Evolutionary conservation across 2,797 vertebrate species (phyloP).

Genomic region (Chaetophractus vellerosus): DNA sequence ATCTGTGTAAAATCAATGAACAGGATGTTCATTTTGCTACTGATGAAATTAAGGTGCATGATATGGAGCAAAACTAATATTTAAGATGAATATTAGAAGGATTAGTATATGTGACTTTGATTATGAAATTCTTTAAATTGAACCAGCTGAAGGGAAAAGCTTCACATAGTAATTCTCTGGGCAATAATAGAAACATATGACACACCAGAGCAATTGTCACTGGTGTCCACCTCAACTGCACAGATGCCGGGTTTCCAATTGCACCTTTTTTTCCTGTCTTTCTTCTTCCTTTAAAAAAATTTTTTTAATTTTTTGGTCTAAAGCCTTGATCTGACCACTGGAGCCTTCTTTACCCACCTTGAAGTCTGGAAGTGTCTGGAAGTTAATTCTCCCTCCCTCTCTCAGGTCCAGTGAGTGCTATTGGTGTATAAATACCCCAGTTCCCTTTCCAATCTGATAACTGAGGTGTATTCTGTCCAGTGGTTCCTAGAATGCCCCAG

Average conservation of each 20-base stretch:
- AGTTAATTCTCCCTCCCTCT: not conserved
- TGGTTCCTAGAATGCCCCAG: not conserved
- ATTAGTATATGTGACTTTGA: not conserved
- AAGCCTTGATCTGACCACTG: not conserved
- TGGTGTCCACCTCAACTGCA: not conserved
- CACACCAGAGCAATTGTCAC: not conserved
- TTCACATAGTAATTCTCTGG: not conserved
- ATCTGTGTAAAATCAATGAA: not conserved
- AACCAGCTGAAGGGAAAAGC: not conserved
- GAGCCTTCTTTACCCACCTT: not conserved
- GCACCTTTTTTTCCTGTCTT: not conserved
- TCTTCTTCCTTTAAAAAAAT: not conserved
- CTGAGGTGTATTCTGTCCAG: not conserved
- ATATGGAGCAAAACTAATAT: not conserved
- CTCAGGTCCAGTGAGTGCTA: not conserved
- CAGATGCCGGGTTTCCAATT: not conserved
- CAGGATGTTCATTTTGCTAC: not conserved
- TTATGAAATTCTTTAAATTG: not conserved
- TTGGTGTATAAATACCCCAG: not conserved
- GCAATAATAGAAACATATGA: not conserved
- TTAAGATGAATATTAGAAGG: not conserved
- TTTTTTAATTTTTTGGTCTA: too few relatives aligned
- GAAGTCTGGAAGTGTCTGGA: not conserved
- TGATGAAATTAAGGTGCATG: not conserved
- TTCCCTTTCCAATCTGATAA: not conserved